Evolutionary conservation across 2,113 vertebrate genomes (phyloP).

Genomic region (Psittacus erithacus): DNA sequence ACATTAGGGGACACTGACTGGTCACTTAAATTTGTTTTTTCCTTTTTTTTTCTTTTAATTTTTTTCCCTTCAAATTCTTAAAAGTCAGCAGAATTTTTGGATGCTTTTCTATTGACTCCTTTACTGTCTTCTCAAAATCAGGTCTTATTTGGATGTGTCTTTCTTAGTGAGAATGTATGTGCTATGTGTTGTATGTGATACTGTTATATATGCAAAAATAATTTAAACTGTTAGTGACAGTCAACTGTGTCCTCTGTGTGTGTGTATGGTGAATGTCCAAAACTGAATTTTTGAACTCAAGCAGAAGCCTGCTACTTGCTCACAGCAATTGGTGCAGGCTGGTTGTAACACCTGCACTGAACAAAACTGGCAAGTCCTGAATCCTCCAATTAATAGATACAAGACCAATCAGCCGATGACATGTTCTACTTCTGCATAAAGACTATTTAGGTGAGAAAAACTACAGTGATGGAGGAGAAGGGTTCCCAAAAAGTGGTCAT

Average conservation of each 20-base stretch:
- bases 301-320: not conserved
- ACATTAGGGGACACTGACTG: rapidly evolving
- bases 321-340: not conserved
- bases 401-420: not conserved
- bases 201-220: not conserved
- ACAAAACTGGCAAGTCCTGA: not conserved
- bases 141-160: not conserved
- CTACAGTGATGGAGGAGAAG: not conserved
- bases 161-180: not conserved
- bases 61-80: not conserved
- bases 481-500: not conserved
- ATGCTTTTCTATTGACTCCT: not conserved
- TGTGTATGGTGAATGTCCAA: not conserved
- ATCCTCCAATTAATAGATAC: not conserved
- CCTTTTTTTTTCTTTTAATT: not conserved
- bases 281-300: not conserved
- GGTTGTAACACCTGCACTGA: not conserved
- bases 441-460: not conserved
- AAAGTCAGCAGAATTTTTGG: not conserved
- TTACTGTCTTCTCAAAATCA: not conserved
- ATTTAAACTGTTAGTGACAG: not conserved
- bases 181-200: not conserved
- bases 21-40: not conserved
- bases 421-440: not conserved
- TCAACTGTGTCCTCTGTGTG: not conserved